A percentile compares a stretch with the other conserved stretches of the same genome.
Conservation (phyloP, 2,888 invertebrate genomes). For the Elmis aenea region DNA sequence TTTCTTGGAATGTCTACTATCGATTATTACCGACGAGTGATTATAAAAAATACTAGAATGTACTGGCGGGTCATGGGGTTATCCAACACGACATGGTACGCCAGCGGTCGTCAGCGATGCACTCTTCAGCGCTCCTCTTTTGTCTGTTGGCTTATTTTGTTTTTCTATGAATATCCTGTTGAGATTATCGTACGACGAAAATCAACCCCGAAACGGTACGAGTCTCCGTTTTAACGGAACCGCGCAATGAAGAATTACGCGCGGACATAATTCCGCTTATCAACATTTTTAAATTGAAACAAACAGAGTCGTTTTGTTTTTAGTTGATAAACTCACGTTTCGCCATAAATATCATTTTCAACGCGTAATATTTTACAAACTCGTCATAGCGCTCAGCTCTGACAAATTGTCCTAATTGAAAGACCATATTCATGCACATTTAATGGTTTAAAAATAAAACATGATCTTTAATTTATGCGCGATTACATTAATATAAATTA, state of each 20-base stretch:
- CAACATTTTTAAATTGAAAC: constrained; percentile 8
- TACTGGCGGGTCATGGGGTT: constrained; percentile 10
- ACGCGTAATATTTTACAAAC: constrained; percentile 24
- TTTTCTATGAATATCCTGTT: too few species aligned
- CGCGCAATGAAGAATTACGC: too few species aligned
- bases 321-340: constrained; percentile 9
- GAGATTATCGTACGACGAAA: too few species aligned
- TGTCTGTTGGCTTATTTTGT: constrained; percentile 4
- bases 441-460: constrained; percentile 22
- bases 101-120: constrained; percentile 7
- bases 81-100: constrained; percentile 12
- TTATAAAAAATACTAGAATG: constrained; percentile 12
- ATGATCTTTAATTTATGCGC: constrained; percentile 23
- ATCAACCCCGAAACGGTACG: too few species aligned
- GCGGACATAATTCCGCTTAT: constrained; percentile 4
- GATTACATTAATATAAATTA: too few species aligned
- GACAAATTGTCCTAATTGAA: constrained; percentile 29
- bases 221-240: too few species aligned
- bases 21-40: constrained; percentile 10
- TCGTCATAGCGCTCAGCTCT: constrained; percentile 18
- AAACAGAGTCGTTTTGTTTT: constrained; percentile 8
- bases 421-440: constrained; percentile 11
- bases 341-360: constrained; percentile 19
- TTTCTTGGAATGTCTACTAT: constrained; percentile 12
- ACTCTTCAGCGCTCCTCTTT: constrained; percentile 9